Base-by-base conservation (phyloP, 2,113 vertebrate species). In the Taurulus bubalis region DNA sequence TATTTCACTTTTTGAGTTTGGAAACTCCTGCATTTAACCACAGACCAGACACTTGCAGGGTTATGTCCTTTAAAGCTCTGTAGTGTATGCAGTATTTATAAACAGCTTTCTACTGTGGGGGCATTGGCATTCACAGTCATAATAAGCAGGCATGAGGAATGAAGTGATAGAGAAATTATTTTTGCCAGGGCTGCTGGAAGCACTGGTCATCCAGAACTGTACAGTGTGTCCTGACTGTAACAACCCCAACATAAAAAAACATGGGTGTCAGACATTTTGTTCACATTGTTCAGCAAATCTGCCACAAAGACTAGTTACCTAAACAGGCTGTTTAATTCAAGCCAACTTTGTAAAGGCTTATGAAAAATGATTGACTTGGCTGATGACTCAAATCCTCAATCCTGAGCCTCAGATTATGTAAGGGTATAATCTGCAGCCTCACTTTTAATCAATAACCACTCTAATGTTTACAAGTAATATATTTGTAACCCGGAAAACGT, bases 391-490 rank as follows among this genome's bases (percentile, higher is more conserved):
- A 75, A 86, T 85, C 83, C 69, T 83, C 84, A 87, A 82, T 56
- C 62, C 80, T 64, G 77, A 87, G 75, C 76, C 78, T 67, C 58
- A 79, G 81, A 84, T 85, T 82, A 84, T 83, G 68, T 82, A 80
- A 84, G 73, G 45, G 60, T 56, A 75, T 83, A 89, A 91, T 91
- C 87, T 90, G 87, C 81, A 49, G 85, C 88, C 85, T 87, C 83
- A 75, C 71, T 87, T 90, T 91, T 87, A 91, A 91, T 93, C 92
- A 90, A 92, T 91, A 91, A 81, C 86, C 80, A 76, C 87, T 89
- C 79, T 84, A 56, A 78, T 90, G 87, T 92, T 91, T 92, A 91
- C 85, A 88, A 89, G 91, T 74, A 87, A 90, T 88, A 80, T 71
- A 82, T 87, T 40, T 87, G 77, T 75, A 73, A 74, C 60, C 63